Base-by-base conservation (phyloP, 2,797 vertebrate species). In the Sebastes jordani region DNA sequence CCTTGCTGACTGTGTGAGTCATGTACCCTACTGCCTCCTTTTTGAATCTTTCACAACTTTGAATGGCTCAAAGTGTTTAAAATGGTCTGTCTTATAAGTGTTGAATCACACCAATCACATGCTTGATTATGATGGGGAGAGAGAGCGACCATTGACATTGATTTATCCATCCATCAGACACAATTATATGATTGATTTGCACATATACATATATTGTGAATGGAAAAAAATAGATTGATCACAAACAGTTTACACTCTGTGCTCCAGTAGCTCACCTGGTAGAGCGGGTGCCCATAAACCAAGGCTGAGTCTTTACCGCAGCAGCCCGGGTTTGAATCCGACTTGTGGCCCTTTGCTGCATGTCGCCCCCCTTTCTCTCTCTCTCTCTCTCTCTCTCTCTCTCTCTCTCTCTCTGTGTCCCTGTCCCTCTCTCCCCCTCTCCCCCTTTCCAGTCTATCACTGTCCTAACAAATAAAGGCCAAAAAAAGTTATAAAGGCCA, bases 51-150 rank as follows among this genome's bases (percentile, higher is more conserved):
- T 54, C 58, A 70, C 55, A 29, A 32, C 25, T 71, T 55, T 74
- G 29, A 74, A 27, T 60, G 52, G 5, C 66, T 76, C 32, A 56
- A 25, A 32, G 52, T 61, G n/a, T 62, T 80, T 27, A 32, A 76
- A 62, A 32, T 63, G 30, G 11, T 56, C 36, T 34, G 58, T 74
- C 14, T 34, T 3, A 46, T 81, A 22, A 46, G 11, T 76, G n/a
- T 81, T 80, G 29, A 85, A 68, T 68, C 32, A 29, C 67, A 75
- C 42, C 70, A 59, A 20, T 87, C 42, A 78, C 25, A 46, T 77
- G 20, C 61, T 73, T 81, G 23, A 71, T 59, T 36, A 55, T 71
- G 52, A 70, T 72, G 3, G 13, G 3, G 13, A n/a, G 18, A 27
- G 23, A 74, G 42, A 6, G 22, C 16, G 58, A 64, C 42, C 27